These are phyloP conservation scores for Lasiommata megera DNA, from an alignment of 2,888 invertebrate species.

Conservation along the genomic window DNA sequence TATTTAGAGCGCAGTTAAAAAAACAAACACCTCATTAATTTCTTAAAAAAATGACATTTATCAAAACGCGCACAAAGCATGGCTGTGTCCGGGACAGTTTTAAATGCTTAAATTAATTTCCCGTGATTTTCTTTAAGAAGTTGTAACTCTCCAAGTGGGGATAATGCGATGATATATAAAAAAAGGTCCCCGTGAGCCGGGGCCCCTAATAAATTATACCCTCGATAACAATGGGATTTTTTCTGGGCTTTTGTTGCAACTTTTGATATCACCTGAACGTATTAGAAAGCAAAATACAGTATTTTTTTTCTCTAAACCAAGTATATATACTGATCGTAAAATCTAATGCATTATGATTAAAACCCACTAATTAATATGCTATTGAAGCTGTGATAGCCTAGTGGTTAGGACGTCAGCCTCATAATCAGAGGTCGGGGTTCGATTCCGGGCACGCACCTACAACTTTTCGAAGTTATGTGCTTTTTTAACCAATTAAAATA, in stretches of 20 bases:
- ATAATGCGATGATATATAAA: constrained; percentile 82
- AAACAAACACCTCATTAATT: constrained; percentile 10
- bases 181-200: constrained; percentile 76
- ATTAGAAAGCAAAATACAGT: constrained; percentile 29
- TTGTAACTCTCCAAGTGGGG: constrained; percentile 79
- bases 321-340: background rate
- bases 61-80: constrained; percentile 68
- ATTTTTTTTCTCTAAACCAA: background rate
- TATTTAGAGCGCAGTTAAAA: background rate
- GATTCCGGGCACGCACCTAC: too few species aligned
- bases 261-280: constrained; percentile 80
- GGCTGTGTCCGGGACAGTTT: constrained; percentile 73
- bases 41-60: constrained; percentile 45
- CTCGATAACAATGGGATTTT: constrained; percentile 82
- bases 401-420: too few species aligned
- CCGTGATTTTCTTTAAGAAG: constrained; percentile 80
- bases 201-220: constrained; percentile 80
- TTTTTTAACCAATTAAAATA: too few species aligned
- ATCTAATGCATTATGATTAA: background rate
- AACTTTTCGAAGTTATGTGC: too few species aligned
- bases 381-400: too few species aligned
- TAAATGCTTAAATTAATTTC: constrained; percentile 78
- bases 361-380: too few species aligned
- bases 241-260: constrained; percentile 75
- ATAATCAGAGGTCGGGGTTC: too few species aligned